Conservation (phyloP, 2,888 invertebrate species). For the Dendrolimus houi region DNA sequence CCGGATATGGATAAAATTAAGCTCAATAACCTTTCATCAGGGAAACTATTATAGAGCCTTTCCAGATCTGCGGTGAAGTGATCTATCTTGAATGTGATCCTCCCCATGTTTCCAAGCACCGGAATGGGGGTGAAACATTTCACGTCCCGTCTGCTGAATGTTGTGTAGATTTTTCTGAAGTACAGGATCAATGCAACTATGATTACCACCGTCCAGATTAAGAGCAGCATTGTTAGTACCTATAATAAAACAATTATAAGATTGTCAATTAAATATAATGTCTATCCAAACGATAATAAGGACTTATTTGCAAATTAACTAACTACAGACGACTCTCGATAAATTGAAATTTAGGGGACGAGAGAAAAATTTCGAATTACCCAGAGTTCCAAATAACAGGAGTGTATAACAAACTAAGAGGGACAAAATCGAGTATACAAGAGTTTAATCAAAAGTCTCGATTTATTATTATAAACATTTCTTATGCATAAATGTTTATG, state of each 20-base stretch:
- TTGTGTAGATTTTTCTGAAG: conserved; percentile 21
- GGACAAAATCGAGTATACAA: too few relatives aligned
- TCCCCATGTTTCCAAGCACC: conserved; percentile 28
- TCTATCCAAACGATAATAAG: too few relatives aligned
- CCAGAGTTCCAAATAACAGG: too few relatives aligned
- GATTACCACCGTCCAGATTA: conserved; percentile 24
- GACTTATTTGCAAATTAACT: too few relatives aligned
- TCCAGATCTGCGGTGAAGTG: conserved; percentile 20
- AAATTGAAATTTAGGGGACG: too few relatives aligned
- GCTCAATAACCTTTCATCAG: conserved; percentile 26
- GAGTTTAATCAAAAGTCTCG: too few relatives aligned
- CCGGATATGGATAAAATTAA: background rate
- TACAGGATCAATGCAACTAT: conserved; percentile 19
- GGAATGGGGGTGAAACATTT: conserved; percentile 24
- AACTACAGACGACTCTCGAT: too few relatives aligned
- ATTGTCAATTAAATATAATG: background rate
- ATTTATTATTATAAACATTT: too few relatives aligned
- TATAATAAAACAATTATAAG: background rate
- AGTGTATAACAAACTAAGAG: too few relatives aligned
- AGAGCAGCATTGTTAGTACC: conserved; percentile 21
- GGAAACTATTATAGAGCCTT: conserved; percentile 24
- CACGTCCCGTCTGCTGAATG: conserved; percentile 27
- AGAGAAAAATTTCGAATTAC: too few relatives aligned
- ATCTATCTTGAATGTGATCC: conserved; percentile 10
- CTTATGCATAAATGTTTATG: too few relatives aligned